Evolutionary conservation across 2,888 invertebrate species (phyloP).

Genomic region (Caenorhabditis imperialis): DNA sequence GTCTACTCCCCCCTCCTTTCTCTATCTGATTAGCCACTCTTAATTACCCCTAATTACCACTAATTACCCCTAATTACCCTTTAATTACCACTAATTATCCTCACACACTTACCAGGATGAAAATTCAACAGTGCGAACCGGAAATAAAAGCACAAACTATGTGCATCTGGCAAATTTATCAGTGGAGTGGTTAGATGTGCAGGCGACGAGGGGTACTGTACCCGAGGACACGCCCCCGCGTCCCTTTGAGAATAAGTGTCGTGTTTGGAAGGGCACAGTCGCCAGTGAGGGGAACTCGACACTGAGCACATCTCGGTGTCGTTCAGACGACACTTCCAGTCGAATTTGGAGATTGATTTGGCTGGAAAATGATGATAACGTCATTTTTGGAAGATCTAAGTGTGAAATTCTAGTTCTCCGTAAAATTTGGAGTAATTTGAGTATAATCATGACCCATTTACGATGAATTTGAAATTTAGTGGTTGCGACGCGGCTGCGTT

Average conservation of each 20-base stretch:
- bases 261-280: slow-evolving; percentile 34
- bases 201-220: slow-evolving; percentile 39
- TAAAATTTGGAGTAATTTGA: too few species aligned
- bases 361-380: slow-evolving; percentile 23
- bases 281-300: slow-evolving; percentile 43
- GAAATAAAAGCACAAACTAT: slow-evolving; percentile 35
- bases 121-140: slow-evolving; percentile 48
- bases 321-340: slow-evolving; percentile 49
- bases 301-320: slow-evolving; percentile 51
- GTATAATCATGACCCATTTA: too few species aligned
- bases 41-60: too few species aligned
- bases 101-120: slow-evolving; percentile 32
- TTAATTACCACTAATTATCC: too few species aligned
- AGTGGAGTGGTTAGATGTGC: slow-evolving; percentile 43
- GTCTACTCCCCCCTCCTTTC: too few species aligned
- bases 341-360: slow-evolving; percentile 14
- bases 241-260: slow-evolving; percentile 42
- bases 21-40: too few species aligned
- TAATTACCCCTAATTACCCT: too few species aligned
- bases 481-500: too few species aligned
- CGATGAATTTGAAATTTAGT: too few species aligned
- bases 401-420: too few species aligned
- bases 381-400: too few species aligned
- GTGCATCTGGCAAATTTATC: slow-evolving; percentile 41
- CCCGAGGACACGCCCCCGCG: slow-evolving; percentile 40